Base-by-base conservation (phyloP, 2,113 vertebrate species). In the Hymenochirus boettgeri region DNA sequence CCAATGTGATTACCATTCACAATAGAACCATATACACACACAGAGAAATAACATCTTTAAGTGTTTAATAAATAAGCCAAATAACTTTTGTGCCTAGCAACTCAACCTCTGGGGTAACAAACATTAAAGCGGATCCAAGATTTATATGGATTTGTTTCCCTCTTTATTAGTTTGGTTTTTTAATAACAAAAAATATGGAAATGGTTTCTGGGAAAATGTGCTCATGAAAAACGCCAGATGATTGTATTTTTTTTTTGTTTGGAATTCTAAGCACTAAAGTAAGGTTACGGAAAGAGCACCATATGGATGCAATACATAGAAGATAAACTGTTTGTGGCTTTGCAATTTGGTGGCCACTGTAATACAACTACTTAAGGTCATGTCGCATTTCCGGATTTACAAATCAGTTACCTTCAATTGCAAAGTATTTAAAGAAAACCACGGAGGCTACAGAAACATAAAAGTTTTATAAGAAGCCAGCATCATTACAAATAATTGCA, bases 121-220 rank as follows among this genome's bases (percentile, higher is more conserved):
- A 69, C 57, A 69, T 69, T 22, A 59, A 66, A 53, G 56, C 53
- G 48, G 46, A 69, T 69, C 65, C 65, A 69, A 57, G 57, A 53
- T 69, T 60, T 69, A 60, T 58, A 60, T 58, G 65, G 56, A 69
- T 53, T 66, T 45, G 55, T 51, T 51, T 66, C 47, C 19, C 33
- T 23, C 57, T 60, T 69, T 69, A 69, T 62, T 70, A 70, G 66
- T 48, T 61, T 54, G 59, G 48, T 58, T 37, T 62, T 61, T 70
- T 70, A 70, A 70, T 62, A 70, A 61, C 58, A 29, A 8, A 55
- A 70, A 62, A 62, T 62, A 70, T 62, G 58, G 51, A 62, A 61
- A 62, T 54, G 5, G 59, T 70, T 61, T 70, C 58, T 70, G 22
- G 60, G 48, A 57, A 70, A 70, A 57, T 15, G 60, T 62, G 60